Evolutionary conservation across 2,797 vertebrate species (phyloP), one percentile per base, ranked within the genome.

Genomic region (Cryptoprocta ferox): DNA sequence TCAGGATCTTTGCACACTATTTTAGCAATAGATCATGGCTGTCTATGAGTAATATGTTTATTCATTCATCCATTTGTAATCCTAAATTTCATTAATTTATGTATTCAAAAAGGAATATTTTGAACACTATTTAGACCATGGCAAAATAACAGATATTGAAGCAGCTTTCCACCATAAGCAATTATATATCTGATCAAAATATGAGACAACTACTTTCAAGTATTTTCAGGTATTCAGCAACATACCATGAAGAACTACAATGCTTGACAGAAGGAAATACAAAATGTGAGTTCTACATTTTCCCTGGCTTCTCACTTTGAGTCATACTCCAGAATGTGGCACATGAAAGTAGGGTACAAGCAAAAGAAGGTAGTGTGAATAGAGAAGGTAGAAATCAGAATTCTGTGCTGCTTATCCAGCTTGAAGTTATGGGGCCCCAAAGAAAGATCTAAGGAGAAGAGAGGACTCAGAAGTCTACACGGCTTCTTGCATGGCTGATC

Each of bases 101-200:
- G 48, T 10, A 73, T n/a, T 85, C 15, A 59, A 66, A 9, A 68
- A 45, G 21, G 66, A 56, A 81, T 56, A 68, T 45, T 75, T 82
- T 81, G 6, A 76, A 3, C 6, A 76, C 28, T 4, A 19, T 79
- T 87, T 66, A 88, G 15, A 21, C 10, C 4, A 1, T 37, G 37
- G 4, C 2, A 63, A 76, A 89, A 79, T 32, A 88, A 75, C 26
- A 35, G 26, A 48, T 65, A 39, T 35, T 71, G 28, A 11, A 26
- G 8, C 2, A 7, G 0, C 26, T 1, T 7, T 68, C 28, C 26
- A 94, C 10, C 3, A 15, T 68, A 81, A 89, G 61, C n/a, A 89
- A 80, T 56, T 65, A 4, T 76, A n/a, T 89, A 76, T 45, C 8
- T 80, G 26, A 53, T 66, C 26, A 79, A 79, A 91, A 68, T 65